Evolutionary conservation across 2,113 vertebrate species (phyloP), one percentile per base, ranked within the genome.

Genomic region (Saguinus midas): DNA sequence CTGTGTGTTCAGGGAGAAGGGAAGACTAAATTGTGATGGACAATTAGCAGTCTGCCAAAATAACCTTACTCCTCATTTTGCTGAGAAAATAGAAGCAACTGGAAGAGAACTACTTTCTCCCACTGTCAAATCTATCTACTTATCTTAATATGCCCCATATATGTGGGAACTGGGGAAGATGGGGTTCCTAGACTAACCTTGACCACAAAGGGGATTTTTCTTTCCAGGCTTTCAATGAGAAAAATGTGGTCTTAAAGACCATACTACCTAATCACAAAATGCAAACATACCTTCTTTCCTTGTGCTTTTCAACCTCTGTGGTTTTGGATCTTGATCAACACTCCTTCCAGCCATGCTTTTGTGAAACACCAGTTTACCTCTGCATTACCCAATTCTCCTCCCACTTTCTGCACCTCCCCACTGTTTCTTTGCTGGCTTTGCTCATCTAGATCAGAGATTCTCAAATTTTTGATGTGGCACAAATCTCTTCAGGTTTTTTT

Each of bases 1-100:
- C 73, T 55, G 17, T 85, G 40, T 75, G 40, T 43, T 86, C 45
- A 93, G 68, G 48, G 87, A 89, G 23, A 90, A 52, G 43, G 32
- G 12, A 20, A 93, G 43, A 88, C 43, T 48, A 83, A 40, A 84
- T 4, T 66, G 27, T 90, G 68, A 88, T 43, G n/a, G 43, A 52
- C 45, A 93, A 82, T 75, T 50, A 84, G 80, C n/a, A 78, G 73
- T 58, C 40, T 91, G 21, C 55, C 81, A 29, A 89, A 64, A 93
- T 64, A 29, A 79, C 78, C 83, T 45, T 93, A 55, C 16, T 88
- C 12, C 75, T 85, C 87, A 87, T 75, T 87, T 95, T 40, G 45
- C 58, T 13, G 7, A 95, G 68, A 86, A 94, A 93, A 87, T 8
- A 89, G 21, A 96, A 95, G 52, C 37, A 79, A 70, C 18, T 90